These are phyloP conservation scores for Orussus abietinus DNA, from an alignment of 1,140 invertebrate species.

Conservation along the genomic window DNA sequence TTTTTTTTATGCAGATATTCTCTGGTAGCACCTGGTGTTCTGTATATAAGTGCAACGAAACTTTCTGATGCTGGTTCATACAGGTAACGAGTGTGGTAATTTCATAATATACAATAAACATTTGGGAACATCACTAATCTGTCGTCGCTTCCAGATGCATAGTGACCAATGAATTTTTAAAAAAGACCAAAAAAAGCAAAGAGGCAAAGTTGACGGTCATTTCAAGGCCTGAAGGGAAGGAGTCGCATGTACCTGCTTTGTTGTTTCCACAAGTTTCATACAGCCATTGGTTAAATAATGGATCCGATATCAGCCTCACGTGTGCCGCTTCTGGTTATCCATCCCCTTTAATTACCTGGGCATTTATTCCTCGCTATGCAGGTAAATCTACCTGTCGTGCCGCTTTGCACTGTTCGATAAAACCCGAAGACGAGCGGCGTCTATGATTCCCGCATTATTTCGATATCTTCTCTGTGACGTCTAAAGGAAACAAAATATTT, in stretches of 20 bases:
- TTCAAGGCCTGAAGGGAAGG: slow-evolving; percentile 25
- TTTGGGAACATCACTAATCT: no score
- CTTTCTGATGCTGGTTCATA: slow-evolving; percentile 59
- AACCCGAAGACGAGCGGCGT: no score
- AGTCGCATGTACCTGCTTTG: slow-evolving; percentile 18
- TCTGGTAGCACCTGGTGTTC: slow-evolving; percentile 55
- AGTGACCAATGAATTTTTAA: slow-evolving; percentile 49
- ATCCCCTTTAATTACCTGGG: slow-evolving; percentile 55
- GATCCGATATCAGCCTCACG: slow-evolving; percentile 49
- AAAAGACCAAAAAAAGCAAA: slow-evolving; percentile 52
- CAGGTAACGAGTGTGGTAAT: slow-evolving; percentile 46
- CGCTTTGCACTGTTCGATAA: no score
- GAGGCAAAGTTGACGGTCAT: slow-evolving; percentile 51
- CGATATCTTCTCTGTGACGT: no score
- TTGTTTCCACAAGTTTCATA: slow-evolving; percentile 43
- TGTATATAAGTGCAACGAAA: slow-evolving; percentile 57
- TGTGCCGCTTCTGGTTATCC: slow-evolving; percentile 59
- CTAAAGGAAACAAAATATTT: no score
- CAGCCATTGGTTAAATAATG: slow-evolving; percentile 39
- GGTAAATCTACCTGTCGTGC: slow-evolving; percentile 30
- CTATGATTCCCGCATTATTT: no score
- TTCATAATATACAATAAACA: no score
- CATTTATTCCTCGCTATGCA: slow-evolving; percentile 46
- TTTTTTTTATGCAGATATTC: slow-evolving; percentile 44
- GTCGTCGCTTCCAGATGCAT: slow-evolving; percentile 50